phyloP scores from a whole-genome alignment of 1,140 invertebrate species.

The Aphis gossypii region DNA sequence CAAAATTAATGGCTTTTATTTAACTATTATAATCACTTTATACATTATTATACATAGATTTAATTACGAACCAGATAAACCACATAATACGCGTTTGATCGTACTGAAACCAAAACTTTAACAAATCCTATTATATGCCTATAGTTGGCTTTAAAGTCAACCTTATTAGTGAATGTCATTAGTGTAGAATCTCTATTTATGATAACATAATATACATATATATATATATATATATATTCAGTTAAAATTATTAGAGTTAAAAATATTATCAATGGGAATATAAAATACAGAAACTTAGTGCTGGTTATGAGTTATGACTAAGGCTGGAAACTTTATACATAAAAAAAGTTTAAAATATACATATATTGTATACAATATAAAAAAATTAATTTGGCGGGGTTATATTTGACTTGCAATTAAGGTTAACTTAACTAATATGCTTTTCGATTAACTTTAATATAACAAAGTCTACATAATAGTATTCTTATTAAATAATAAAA shows the following conservation, averaged over 20 bases:
- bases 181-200: not conserved
- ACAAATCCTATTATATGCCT: slow-evolving; percentile 5
- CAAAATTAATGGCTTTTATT: slow-evolving; percentile 21
- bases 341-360: too few relatives aligned
- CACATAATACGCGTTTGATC: not conserved
- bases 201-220: not conserved
- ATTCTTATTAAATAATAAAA: too few relatives aligned
- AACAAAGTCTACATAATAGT: too few relatives aligned
- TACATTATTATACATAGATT: slow-evolving; percentile 4
- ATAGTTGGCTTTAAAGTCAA: slow-evolving; percentile 29
- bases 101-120: not conserved
- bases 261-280: not conserved
- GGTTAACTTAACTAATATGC: too few relatives aligned
- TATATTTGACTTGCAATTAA: too few relatives aligned
- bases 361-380: too few relatives aligned
- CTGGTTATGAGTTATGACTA: too few relatives aligned
- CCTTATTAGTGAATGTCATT: not conserved
- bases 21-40: slow-evolving; percentile 15
- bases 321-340: too few relatives aligned
- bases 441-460: too few relatives aligned
- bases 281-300: not conserved
- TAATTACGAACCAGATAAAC: not conserved
- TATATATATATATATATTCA: not conserved
- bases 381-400: too few relatives aligned
- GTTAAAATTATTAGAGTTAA: not conserved